Base-by-base conservation (phyloP, 2,888 invertebrate genomes). In the Hypomecis punctinalis region DNA sequence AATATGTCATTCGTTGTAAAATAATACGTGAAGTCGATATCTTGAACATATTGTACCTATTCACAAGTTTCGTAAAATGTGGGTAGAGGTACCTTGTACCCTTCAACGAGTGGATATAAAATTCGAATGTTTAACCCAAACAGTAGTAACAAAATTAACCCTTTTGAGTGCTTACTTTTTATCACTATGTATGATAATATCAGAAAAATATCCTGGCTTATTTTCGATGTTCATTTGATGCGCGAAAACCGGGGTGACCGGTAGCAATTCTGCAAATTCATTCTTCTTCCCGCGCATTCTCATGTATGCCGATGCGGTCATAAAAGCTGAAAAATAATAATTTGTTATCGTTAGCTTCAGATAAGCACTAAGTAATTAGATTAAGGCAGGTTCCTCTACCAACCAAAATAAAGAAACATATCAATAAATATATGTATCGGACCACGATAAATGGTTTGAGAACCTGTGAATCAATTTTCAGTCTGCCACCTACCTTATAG, bases 121-220 rank as follows among this genome's bases (percentile, higher is more conserved):
- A 5, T 36, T n/a, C n/a, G n/a, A n/a, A n/a, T n/a, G n/a, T n/a
- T n/a, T n/a, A n/a, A n/a, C n/a, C n/a, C n/a, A n/a, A 23, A 23
- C 23, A 23, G 23, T 23, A 23, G 23, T 23, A 23, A 23, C 23
- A 23, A 23, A 23, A 23, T 23, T 23, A 23, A 23, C 23, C 23
- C 23, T 23, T 2, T 23, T 3, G 23, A 23, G 8, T 10, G 40
- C 89, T 86, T 86, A 94, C 94, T 89, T 93, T 79, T 94, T 93
- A 77, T 94, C 94, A 48, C 88, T 85, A 73, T 94, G 94, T 62
- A 95, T 90, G 47, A 95, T 94, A 62, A 95, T 83, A 75, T 95
- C 95, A 0, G 94, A 93, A 80, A 94, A 95, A 80, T 94, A 95
- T 69, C 95, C 94, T 33, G 93, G 89, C 59, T 85, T 86, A 70